A percentile compares a stretch with the other conserved stretches of the same genome.
Evolutionary conservation across 2,888 invertebrate genomes (phyloP).

Genomic region (Muschampia plurimacula): DNA sequence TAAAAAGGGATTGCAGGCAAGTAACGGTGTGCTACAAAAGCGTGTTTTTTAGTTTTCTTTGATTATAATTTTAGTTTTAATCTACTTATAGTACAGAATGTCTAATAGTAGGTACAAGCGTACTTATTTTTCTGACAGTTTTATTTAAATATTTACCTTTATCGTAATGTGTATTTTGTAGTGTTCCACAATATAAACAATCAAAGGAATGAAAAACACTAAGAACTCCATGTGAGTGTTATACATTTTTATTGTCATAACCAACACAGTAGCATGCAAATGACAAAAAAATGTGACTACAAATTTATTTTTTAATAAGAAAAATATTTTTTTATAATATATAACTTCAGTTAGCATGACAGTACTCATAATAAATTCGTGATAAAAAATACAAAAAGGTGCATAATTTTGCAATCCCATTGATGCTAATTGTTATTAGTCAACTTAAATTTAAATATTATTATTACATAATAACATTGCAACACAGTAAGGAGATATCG

Average conservation of each 20-base stretch:
- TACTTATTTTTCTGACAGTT: no score
- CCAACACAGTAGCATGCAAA: neutral
- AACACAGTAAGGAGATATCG: neutral
- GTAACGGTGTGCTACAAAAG: no score
- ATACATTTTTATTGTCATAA: constrained; percentile 6
- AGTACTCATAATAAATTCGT: constrained; percentile 7
- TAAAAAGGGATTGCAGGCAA: no score
- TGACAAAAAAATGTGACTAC: neutral
- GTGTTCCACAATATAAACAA: neutral
- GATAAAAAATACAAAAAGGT: constrained; percentile 10
- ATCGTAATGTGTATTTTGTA: neutral
- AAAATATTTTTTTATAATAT: constrained; percentile 5
- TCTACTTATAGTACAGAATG: no score
- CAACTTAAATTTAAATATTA: constrained; percentile 11
- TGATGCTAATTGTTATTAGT: constrained; percentile 3
- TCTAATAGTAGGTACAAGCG: no score
- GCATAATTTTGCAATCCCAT: constrained; percentile 16
- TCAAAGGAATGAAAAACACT: neutral
- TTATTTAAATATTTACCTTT: no score
- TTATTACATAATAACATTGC: constrained; percentile 3
- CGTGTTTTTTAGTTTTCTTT: no score
- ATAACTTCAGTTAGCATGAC: neutral
- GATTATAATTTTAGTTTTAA: no score
- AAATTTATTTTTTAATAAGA: constrained; percentile 7
- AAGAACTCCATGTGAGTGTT: neutral